These are phyloP conservation scores for Campopleginae sp. DNA, from an alignment of 2,888 invertebrate species.

Conservation along the genomic window DNA sequence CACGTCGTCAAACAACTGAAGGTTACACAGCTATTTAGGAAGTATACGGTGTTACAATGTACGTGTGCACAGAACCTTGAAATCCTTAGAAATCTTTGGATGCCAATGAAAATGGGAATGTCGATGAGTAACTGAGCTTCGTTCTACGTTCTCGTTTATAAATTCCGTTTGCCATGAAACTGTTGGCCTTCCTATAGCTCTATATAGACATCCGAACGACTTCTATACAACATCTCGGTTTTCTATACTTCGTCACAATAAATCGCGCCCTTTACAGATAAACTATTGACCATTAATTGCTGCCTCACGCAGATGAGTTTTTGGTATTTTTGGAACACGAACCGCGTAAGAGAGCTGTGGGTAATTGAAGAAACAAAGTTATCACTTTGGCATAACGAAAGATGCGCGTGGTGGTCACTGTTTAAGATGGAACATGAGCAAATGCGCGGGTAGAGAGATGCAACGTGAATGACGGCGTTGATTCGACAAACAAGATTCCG, in stretches of 20 bases:
- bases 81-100: not conserved
- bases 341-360: not conserved
- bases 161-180: not conserved
- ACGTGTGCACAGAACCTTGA: constrained; percentile 12
- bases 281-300: not conserved
- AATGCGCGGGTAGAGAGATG: constrained; percentile 3
- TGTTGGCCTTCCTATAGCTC: not conserved
- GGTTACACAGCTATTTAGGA: constrained; percentile 11
- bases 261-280: not conserved
- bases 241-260: not conserved
- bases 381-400: not conserved
- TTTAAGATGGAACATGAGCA: not conserved
- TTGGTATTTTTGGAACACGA: not conserved
- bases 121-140: constrained; percentile 1
- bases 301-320: not conserved
- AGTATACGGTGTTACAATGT: not conserved
- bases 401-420: too few species aligned
- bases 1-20: constrained; percentile 72
- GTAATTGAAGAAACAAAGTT: not conserved
- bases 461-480: constrained; percentile 59
- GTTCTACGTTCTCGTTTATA: not conserved
- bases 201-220: not conserved
- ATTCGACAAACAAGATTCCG: constrained; percentile 73
- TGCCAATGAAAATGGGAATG: not conserved
- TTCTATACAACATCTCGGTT: not conserved